phyloP scores from a whole-genome alignment of 2,888 invertebrate genomes.

The Oxystoma pomonae region DNA sequence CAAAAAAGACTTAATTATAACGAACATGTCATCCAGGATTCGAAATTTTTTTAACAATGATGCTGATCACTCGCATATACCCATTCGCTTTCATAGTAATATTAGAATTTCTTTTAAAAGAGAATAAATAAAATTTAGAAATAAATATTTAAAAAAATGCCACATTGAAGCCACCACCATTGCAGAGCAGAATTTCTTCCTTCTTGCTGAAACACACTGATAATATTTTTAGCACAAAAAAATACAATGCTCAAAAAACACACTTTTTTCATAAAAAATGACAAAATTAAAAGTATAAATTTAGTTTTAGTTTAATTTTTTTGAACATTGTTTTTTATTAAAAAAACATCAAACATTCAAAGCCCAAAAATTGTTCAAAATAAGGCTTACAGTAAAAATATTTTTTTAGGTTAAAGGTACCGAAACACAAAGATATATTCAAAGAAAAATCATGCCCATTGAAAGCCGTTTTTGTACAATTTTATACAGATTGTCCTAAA shows the following conservation, averaged over 20 bases:
- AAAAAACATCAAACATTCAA: background rate
- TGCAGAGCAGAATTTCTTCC: background rate
- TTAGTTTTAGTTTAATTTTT: background rate
- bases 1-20: conserved; percentile 42
- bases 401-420: no score
- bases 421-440: no score
- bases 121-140: conserved; percentile 4
- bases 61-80: conserved; percentile 47
- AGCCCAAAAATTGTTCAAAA: no score
- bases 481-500: no score
- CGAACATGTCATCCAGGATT: conserved; percentile 41
- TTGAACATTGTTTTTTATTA: background rate
- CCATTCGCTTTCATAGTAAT: conserved; percentile 46
- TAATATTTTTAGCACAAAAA: conserved; percentile 23
- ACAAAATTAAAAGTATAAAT: conserved; percentile 16
- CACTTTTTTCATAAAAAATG: conserved; percentile 1
- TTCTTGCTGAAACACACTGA: background rate
- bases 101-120: no score
- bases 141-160: no score
- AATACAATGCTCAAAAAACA: conserved; percentile 15
- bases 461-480: no score
- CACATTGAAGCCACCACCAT: background rate
- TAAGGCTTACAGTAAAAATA: no score
- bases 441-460: no score
- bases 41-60: conserved; percentile 38